phyloP scores from a whole-genome alignment of 1,140 invertebrate genomes.

The Cydia strobilella region DNA sequence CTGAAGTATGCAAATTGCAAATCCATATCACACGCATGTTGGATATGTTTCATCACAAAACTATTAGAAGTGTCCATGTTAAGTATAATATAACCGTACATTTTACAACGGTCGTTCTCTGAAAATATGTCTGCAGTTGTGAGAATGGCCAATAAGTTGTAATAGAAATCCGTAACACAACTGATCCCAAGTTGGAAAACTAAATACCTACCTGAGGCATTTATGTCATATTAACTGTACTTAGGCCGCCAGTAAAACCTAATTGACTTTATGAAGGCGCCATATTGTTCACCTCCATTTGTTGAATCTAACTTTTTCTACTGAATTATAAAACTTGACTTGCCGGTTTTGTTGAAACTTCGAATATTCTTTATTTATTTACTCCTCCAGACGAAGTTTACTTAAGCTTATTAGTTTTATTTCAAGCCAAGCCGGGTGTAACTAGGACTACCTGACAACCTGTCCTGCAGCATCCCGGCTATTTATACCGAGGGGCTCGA shows the following conservation, averaged over 20 bases:
- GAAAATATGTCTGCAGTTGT: too few relatives aligned
- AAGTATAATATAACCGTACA: too few relatives aligned
- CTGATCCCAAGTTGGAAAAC: too few relatives aligned
- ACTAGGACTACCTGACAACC: conserved; percentile 42
- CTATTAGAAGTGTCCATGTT: too few relatives aligned
- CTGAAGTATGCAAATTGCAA: too few relatives aligned
- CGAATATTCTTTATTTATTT: background rate
- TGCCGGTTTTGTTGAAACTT: background rate
- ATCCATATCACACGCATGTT: too few relatives aligned
- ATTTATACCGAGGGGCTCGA: conserved; percentile 40
- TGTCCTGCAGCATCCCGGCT: conserved; percentile 41
- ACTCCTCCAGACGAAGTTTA: conserved; percentile 11
- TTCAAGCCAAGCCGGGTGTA: conserved; percentile 23
- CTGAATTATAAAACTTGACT: background rate
- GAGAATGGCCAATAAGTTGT: too few relatives aligned
- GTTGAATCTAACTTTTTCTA: background rate
- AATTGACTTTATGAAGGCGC: background rate
- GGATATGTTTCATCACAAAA: too few relatives aligned
- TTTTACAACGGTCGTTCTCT: too few relatives aligned
- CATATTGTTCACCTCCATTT: background rate
- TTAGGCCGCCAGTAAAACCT: background rate
- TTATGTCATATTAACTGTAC: background rate
- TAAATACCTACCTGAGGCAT: background rate
- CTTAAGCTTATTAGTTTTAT: conserved; percentile 28
- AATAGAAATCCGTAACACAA: too few relatives aligned